Percentiles rank a stretch among this genome's conserved stretches.
These are phyloP conservation scores for Sialia sialis DNA, from an alignment of 2,113 vertebrate genomes.

Conservation along the genomic window DNA sequence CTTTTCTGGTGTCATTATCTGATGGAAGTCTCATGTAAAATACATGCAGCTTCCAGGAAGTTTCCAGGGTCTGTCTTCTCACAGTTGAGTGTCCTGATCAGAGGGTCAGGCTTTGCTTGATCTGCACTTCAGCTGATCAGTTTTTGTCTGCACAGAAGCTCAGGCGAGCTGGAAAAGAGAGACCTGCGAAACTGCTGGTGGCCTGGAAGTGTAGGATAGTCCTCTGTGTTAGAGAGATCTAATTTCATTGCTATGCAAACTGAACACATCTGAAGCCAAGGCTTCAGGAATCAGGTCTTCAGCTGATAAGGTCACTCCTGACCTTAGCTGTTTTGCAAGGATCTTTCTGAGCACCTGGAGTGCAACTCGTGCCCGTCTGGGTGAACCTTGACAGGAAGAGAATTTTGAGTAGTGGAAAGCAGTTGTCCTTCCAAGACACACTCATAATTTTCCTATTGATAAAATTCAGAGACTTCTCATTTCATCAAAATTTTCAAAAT, in stretches of 20 bases:
- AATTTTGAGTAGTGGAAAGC: background rate
- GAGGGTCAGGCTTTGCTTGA: background rate
- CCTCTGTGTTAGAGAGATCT: background rate
- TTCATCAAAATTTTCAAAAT: background rate
- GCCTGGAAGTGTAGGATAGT: background rate
- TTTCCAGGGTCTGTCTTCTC: background rate
- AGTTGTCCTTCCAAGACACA: background rate
- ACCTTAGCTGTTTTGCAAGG: background rate
- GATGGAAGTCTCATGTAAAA: background rate
- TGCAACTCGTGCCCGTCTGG: rapidly evolving
- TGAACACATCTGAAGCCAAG: background rate
- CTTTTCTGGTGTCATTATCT: background rate
- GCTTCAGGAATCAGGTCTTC: background rate
- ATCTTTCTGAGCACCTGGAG: background rate
- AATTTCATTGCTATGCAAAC: background rate
- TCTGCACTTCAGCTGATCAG: background rate
- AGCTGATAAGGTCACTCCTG: background rate
- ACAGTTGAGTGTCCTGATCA: background rate
- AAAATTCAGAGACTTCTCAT: background rate
- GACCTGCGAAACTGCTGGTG: background rate
- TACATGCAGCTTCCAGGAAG: background rate
- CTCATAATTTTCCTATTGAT: background rate
- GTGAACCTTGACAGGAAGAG: background rate
- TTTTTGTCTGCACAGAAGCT: background rate
- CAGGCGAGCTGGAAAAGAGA: background rate